Percentiles rank a stretch among this genome's conserved stretches.
Conservation (phyloP, 1,140 invertebrate species). For the Cotesia vestalis region DNA sequence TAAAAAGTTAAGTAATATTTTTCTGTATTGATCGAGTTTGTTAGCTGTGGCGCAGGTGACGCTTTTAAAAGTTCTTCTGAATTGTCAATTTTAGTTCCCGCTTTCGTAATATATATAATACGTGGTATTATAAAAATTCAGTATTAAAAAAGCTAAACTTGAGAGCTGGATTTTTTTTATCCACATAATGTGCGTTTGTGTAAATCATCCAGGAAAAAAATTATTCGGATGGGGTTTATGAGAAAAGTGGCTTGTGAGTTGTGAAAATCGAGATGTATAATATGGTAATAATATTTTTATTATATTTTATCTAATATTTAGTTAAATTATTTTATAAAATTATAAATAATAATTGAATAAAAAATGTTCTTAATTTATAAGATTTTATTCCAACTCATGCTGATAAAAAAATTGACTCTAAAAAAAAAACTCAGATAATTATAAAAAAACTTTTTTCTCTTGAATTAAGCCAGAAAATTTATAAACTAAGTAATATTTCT, state of each 20-base stretch:
- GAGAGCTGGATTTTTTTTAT: background rate
- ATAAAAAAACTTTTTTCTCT: too few species aligned
- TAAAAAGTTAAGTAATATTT: conserved; percentile 7
- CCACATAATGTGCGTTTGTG: background rate
- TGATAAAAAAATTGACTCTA: too few species aligned
- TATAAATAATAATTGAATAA: too few species aligned
- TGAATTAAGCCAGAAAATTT: too few species aligned
- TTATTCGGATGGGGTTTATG: conserved; percentile 25
- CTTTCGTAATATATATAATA: conserved; percentile 5
- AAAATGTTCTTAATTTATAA: too few species aligned
- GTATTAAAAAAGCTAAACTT: conserved; percentile 13
- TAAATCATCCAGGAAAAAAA: conserved; percentile 32
- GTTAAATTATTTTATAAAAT: too few species aligned
- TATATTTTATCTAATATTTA: too few species aligned
- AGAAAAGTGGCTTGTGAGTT: conserved; percentile 29
- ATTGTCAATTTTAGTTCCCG: conserved; percentile 40
- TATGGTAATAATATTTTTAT: too few species aligned
- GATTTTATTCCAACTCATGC: too few species aligned
- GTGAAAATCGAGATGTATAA: conserved; percentile 4
- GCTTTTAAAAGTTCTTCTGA: conserved; percentile 39
- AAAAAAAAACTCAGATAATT: too few species aligned
- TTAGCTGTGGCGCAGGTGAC: conserved; percentile 41
- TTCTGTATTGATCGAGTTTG: conserved; percentile 48
- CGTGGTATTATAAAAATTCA: conserved; percentile 5
- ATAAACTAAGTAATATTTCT: too few species aligned